A percentile compares a stretch with the other conserved stretches of the same genome.
phyloP scores from a whole-genome alignment of 2,797 vertebrate species.

The Spatula clypeata region DNA sequence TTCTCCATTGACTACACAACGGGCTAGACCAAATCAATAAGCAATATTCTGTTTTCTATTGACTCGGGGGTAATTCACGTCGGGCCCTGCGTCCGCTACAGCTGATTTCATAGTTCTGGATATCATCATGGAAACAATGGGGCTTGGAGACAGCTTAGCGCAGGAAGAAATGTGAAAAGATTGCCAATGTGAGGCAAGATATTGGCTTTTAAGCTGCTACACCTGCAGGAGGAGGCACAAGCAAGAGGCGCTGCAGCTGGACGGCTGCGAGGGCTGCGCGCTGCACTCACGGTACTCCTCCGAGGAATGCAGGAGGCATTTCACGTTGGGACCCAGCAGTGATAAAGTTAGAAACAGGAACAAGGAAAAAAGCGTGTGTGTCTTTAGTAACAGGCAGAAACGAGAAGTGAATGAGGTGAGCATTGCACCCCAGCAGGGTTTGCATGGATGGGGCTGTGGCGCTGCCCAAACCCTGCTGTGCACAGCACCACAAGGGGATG shows the following conservation, averaged over 20 bases:
- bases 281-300: accelerated
- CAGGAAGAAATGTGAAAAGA: neutral
- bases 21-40: conserved; percentile 81
- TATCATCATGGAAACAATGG: neutral
- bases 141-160: neutral
- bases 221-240: neutral
- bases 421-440: accelerated
- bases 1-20: conserved; percentile 72
- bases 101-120: conserved; percentile 47
- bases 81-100: neutral
- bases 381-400: neutral
- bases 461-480: accelerated
- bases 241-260: neutral
- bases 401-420: accelerated
- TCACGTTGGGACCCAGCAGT: neutral
- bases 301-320: neutral
- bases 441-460: accelerated
- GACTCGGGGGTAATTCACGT: conserved; percentile 64
- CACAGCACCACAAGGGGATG: accelerated
- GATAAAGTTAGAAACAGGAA: neutral
- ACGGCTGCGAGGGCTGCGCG: neutral
- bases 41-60: conserved; percentile 81
- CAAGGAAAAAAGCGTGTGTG: accelerated
- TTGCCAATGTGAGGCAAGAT: neutral
- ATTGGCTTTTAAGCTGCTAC: neutral